phyloP scores from a whole-genome alignment of 2,113 vertebrate species.

The Gila orcuttii region DNA sequence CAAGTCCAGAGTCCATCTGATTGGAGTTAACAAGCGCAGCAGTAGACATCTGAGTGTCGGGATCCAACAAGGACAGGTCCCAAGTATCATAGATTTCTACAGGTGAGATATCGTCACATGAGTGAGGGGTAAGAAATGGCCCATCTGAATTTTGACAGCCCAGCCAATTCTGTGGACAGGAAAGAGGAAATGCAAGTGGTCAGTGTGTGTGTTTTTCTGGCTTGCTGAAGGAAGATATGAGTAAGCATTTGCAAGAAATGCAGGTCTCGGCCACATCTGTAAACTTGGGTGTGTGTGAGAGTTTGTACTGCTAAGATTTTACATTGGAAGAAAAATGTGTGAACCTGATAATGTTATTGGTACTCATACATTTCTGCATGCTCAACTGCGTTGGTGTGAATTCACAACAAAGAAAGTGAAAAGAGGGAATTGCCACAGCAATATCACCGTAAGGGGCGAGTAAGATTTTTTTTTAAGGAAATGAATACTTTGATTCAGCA shows the following conservation, averaged over 20 bases:
- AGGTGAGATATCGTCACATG: constrained; percentile 64
- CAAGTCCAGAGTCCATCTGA: not conserved
- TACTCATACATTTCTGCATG: not conserved
- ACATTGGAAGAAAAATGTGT: not conserved
- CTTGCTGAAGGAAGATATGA: not conserved
- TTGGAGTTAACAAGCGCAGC: not conserved
- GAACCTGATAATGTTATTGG: not conserved
- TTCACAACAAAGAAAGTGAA: not conserved
- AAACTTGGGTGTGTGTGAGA: not conserved
- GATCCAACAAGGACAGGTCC: not conserved
- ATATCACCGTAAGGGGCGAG: too few relatives aligned
- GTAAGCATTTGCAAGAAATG: constrained; percentile 5
- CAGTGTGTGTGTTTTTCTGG: not conserved
- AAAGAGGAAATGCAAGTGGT: not conserved
- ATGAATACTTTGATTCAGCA: not conserved
- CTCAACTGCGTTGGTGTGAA: not conserved
- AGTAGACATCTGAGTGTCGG: constrained; percentile 19
- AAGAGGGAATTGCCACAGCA: not conserved
- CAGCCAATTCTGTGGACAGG: constrained; percentile 71
- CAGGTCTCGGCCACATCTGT: not conserved
- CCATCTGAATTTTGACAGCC: constrained; percentile 59
- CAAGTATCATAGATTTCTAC: constrained; percentile 61
- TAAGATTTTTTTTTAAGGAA: not conserved
- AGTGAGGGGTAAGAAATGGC: constrained; percentile 51
- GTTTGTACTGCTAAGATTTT: not conserved